Base-by-base conservation (phyloP, 2,797 vertebrate genomes). In the Phrynocephalus forsythii region DNA sequence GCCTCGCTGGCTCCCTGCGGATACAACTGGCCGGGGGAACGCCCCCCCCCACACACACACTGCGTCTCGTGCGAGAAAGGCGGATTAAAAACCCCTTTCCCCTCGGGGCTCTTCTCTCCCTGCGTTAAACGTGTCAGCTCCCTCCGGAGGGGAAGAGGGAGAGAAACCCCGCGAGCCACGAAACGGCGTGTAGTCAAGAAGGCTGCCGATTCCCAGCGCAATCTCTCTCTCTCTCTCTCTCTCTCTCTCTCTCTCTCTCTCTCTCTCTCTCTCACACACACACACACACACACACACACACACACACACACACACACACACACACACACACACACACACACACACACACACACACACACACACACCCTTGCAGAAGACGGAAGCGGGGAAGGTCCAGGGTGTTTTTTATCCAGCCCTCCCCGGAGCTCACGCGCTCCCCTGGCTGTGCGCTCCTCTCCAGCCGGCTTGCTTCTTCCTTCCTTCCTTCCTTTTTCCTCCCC, bases 341-440 rank as follows among this genome's bases (percentile, higher is more conserved):
- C 38, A 5, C 38, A 44, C 38, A 44, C 38, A 5, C 38, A 44
- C 38, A 44, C 91, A 89, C 67, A 18, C 79, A 71, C 95, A 92
- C 94, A 95, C 94, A 50, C 92, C 28, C 79, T 11, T 33, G 95
- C 94, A 91, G 76, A 88, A 91, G 76, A 88, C 90, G 90, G 90
- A 92, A 94, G 85, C 84, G 77, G 90, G 94, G 91, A 88, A 87
- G 67, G 91, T 18, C 68, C 76, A 83, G 38, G 63, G 52, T 91
- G 88, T 87, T 44, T 44, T 44, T 44, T 44, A 44, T 44, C 38
- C 38, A 44, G 38, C 38, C 38, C 38, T 44, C 38, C 38, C 38
- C 38, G 38, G 7, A 30, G 6, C 24, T 16, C 38, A 3, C n/a
- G 10, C 63, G 1, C 28, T 9, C 80, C 28, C 6, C 38, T 28